Conservation (phyloP, 2,888 invertebrate species). For the Philereme transversata region DNA sequence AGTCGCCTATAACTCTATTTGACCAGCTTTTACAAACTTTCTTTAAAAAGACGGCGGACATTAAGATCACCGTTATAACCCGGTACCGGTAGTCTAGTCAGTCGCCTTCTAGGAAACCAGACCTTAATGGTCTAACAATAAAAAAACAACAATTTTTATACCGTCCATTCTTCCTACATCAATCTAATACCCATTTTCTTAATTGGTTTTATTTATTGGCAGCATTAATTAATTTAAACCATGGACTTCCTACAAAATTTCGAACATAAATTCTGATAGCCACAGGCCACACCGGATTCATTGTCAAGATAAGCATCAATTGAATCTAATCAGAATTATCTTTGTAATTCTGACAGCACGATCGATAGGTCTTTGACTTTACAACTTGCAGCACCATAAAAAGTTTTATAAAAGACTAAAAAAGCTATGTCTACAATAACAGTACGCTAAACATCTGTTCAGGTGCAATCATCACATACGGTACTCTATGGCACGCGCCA, state of each 20-base stretch:
- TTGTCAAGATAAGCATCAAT: slow-evolving; percentile 23
- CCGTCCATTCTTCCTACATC: slow-evolving; percentile 1
- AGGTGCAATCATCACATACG: slow-evolving; percentile 59
- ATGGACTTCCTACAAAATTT: slow-evolving; percentile 11
- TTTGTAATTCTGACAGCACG: slow-evolving; percentile 9
- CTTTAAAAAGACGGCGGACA: no score
- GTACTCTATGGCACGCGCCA: slow-evolving; percentile 67
- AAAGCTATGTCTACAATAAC: slow-evolving; percentile 45
- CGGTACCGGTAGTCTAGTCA: no score
- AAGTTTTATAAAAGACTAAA: slow-evolving; percentile 30
- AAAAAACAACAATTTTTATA: neutral
- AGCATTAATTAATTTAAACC: slow-evolving; percentile 22
- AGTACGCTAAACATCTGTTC: slow-evolving; percentile 60
- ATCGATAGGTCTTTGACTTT: slow-evolving; percentile 31
- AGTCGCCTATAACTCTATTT: no score
- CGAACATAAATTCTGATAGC: slow-evolving; percentile 12
- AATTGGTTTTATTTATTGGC: slow-evolving; percentile 24
- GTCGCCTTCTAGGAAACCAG: no score
- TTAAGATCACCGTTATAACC: no score
- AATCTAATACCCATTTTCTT: slow-evolving; percentile 21
- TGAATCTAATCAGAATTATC: slow-evolving; percentile 21
- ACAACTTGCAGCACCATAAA: slow-evolving; percentile 17
- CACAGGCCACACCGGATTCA: slow-evolving; percentile 5
- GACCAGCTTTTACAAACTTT: no score
- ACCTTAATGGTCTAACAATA: no score